Percentiles rank a stretch among this genome's conserved stretches.
phyloP scores from a whole-genome alignment of 2,113 vertebrate genomes.

The Lates calcarifer region DNA sequence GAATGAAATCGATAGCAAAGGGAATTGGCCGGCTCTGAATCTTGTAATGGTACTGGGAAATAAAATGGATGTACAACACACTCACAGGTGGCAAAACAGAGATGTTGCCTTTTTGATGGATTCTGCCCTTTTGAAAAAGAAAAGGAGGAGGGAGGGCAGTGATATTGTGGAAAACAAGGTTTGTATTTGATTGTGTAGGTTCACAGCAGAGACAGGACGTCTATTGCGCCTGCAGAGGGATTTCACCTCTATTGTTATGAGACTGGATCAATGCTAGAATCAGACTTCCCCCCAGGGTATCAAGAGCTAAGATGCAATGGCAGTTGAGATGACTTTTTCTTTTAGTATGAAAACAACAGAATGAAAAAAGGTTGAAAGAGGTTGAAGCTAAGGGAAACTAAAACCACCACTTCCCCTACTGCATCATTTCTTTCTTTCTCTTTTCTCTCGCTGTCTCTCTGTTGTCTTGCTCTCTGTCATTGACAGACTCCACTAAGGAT shows the following conservation, averaged over 20 bases:
- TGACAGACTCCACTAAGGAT: constrained; percentile 38
- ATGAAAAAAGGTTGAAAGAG: constrained; percentile 55
- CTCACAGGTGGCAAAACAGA: constrained; percentile 80
- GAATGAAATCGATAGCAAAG: constrained; percentile 81
- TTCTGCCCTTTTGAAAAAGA: constrained; percentile 74
- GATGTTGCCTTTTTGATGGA: constrained; percentile 78
- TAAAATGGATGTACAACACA: constrained; percentile 78
- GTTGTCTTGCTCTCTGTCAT: constrained; percentile 36
- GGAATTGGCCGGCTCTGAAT: constrained; percentile 76
- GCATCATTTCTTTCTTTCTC: constrained; percentile 29
- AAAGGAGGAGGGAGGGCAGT: constrained; percentile 51
- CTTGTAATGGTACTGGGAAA: constrained; percentile 77
- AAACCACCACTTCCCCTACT: constrained; percentile 43
- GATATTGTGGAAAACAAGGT: constrained; percentile 77
- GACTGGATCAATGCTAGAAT: constrained; percentile 77
- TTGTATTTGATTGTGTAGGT: constrained; percentile 77
- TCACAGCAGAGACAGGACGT: constrained; percentile 64
- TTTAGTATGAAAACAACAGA: constrained; percentile 63
- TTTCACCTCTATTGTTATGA: constrained; percentile 76
- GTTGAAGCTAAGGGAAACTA: constrained; percentile 50
- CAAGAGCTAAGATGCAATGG: constrained; percentile 58
- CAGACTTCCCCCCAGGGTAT: constrained; percentile 66
- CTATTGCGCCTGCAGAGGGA: constrained; percentile 67
- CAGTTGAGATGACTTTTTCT: constrained; percentile 63
- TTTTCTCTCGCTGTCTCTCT: not conserved